Base-by-base conservation (phyloP, 30 jellyfish, hydroid and myxozoan species). In the Hydractinia echinata region DNA sequence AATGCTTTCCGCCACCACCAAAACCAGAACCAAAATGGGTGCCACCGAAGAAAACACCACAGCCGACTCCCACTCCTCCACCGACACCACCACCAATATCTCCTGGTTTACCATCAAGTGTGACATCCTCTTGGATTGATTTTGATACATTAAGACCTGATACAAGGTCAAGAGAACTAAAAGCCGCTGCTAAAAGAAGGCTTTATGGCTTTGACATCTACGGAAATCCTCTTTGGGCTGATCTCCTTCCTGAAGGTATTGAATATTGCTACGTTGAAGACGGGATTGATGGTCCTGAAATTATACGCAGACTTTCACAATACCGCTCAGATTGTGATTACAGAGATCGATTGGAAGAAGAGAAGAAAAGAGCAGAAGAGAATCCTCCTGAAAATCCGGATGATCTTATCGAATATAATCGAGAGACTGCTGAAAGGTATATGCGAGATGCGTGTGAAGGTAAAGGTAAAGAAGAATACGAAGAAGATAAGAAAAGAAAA, bases 91-190 rank as follows among this genome's bases (percentile, higher is more conserved):
- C 51, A 64, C 51, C 7, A 64, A 8, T n/a, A 64, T 1, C 74
- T 6, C 74, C 74, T 44, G 74, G 74, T 64, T 64, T 64, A 64
- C 74, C 74, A 51, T 44, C 9, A 0, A 64, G 74, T 51, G 51
- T 44, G 19, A 51, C 18, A 3, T 64, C 74, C 4, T 64, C 74
- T 6, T 64, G 18, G 10, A 51, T 64, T 64, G 74, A 64, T 51
- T 64, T 64, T 64, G 19, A 44, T 0, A n/a, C 16, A 51, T n/a
- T 64, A 64, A 51, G 39, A 64, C 51, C 39, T 6, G 74, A 64
- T 51, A 64, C 4, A 44, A 44, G 19, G 19, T 51, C 74, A 0
- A n/a, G 19, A n/a, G 74, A n/a, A n/a, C 74, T 51, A 7, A 51
- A 64, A 4, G 51, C 74, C 74, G 4, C 39, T 6, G 8, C 19